phyloP scores from a whole-genome alignment of 2,888 invertebrate genomes.

The Tribolium freemani region DNA sequence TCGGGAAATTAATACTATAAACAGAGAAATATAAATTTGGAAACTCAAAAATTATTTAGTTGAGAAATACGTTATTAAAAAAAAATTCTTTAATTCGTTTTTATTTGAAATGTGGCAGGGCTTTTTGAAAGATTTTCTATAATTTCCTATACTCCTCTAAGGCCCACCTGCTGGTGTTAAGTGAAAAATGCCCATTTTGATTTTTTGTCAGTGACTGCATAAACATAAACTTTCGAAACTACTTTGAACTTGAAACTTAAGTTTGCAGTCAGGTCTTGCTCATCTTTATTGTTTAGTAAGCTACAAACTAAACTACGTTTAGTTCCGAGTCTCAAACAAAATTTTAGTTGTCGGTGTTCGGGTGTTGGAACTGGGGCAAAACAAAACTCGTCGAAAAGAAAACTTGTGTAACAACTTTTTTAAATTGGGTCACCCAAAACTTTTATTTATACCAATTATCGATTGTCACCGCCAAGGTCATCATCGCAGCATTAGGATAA shows the following conservation, averaged over 20 bases:
- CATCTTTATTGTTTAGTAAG: constrained; percentile 21
- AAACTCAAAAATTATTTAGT: too few relatives aligned
- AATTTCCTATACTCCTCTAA: too few relatives aligned
- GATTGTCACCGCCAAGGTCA: constrained; percentile 43
- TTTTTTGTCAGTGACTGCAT: not conserved
- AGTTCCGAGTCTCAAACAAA: constrained; percentile 30
- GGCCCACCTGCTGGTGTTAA: too few relatives aligned
- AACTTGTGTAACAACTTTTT: constrained; percentile 41
- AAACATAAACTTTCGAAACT: not conserved
- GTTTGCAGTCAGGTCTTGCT: constrained; percentile 24
- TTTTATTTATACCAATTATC: constrained; percentile 46
- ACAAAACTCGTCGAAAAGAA: constrained; percentile 33
- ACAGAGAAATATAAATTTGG: too few relatives aligned
- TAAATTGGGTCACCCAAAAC: constrained; percentile 44
- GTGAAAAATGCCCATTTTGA: too few relatives aligned
- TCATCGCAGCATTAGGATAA: constrained; percentile 21
- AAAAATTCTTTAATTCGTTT: too few relatives aligned
- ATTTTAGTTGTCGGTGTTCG: constrained; percentile 24
- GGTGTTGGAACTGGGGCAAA: constrained; percentile 31
- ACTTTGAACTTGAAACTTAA: constrained; percentile 19
- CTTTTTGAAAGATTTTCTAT: too few relatives aligned
- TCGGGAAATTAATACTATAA: not conserved
- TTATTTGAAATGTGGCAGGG: too few relatives aligned
- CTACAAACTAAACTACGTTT: constrained; percentile 35
- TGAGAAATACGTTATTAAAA: too few relatives aligned